Evolutionary conservation across 2,797 vertebrate genomes (phyloP).

Genomic region (Oophaga sylvatica): DNA sequence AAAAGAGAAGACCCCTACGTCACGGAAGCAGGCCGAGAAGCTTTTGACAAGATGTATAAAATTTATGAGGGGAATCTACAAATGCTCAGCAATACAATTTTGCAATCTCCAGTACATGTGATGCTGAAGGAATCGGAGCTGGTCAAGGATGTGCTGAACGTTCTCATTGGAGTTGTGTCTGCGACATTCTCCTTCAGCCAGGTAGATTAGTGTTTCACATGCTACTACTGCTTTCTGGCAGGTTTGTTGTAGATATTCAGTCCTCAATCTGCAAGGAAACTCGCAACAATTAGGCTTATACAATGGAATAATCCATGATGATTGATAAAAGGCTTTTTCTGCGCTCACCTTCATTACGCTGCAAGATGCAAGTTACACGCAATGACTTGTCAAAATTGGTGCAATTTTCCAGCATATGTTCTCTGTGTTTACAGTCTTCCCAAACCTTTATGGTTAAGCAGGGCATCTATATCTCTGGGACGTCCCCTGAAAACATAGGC

Average conservation of each 20-base stretch:
- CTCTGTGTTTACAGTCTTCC: conserved; percentile 67
- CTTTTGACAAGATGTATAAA: conserved; percentile 89
- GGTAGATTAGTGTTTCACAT: conserved; percentile 71
- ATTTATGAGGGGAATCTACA: conserved; percentile 87
- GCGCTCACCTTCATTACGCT: not conserved
- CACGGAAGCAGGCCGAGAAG: conserved; percentile 90
- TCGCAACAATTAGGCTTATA: too few species aligned
- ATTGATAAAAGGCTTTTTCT: too few species aligned
- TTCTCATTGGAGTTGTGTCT: conserved; percentile 92
- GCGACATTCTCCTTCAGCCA: conserved; percentile 89
- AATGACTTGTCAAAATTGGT: not conserved
- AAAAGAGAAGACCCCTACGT: conserved; percentile 88
- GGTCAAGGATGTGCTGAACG: conserved; percentile 90
- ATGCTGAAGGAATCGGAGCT: conserved; percentile 86
- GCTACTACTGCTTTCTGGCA: not conserved
- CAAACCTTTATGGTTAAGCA: conserved; percentile 86
- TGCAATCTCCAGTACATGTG: conserved; percentile 78
- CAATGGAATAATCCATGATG: too few species aligned
- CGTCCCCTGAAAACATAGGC: conserved; percentile 89
- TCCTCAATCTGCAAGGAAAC: too few species aligned
- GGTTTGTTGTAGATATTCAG: too few species aligned
- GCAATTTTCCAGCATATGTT: not conserved
- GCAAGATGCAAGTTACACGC: not conserved
- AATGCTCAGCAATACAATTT: conserved; percentile 74
- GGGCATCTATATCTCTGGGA: conserved; percentile 89